Conservation (phyloP, 2,113 vertebrate species). For the Vulpes ferrilata region DNA sequence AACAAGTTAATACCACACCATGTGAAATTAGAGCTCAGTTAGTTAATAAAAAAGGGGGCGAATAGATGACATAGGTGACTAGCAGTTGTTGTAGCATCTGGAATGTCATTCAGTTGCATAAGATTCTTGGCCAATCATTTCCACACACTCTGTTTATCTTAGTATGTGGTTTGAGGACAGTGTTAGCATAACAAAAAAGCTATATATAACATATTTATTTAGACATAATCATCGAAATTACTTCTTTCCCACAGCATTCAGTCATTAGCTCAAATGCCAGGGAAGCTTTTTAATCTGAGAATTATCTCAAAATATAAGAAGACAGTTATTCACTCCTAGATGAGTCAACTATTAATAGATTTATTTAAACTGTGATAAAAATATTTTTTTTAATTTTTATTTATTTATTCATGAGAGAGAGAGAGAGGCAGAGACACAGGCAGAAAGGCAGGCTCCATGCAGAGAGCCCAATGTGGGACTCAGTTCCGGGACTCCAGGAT, state of each 20-base stretch:
- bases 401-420: too few relatives aligned
- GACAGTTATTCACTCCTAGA: not conserved
- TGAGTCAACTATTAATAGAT: conserved; percentile 51
- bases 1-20: not conserved
- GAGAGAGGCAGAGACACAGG: too few relatives aligned
- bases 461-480: too few relatives aligned
- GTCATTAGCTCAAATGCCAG: not conserved
- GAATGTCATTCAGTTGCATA: not conserved
- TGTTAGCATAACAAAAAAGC: not conserved
- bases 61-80: not conserved
- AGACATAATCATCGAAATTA: conserved; percentile 16
- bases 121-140: not conserved
- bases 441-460: too few relatives aligned
- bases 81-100: not conserved
- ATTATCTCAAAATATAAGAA: conserved; percentile 31
- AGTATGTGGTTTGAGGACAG: not conserved
- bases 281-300: not conserved
- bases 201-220: conserved; percentile 46
- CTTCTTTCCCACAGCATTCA: conserved; percentile 28
- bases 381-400: not conserved
- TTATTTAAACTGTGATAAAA: conserved; percentile 44
- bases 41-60: not conserved
- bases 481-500: too few relatives aligned
- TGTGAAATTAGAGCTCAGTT: not conserved
- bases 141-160: not conserved